Evolutionary conservation across 2,113 vertebrate genomes (phyloP).

Genomic region (Ceratotherium simum): DNA sequence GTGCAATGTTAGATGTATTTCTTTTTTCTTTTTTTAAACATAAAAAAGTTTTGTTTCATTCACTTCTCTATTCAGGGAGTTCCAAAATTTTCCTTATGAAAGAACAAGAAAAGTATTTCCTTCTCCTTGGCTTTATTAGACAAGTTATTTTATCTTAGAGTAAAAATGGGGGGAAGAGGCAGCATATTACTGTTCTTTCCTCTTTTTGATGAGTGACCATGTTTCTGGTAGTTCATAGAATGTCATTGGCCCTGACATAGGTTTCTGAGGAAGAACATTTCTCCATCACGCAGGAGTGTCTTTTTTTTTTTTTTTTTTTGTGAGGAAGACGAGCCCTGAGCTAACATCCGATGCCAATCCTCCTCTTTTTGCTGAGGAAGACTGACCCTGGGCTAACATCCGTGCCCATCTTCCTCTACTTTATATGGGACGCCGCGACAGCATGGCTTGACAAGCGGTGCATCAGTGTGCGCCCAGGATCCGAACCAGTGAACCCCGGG

Average conservation of each 20-base stretch:
- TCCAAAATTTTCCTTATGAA: neutral
- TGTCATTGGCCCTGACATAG: neutral
- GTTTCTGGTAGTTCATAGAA: neutral
- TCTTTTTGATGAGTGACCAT: neutral
- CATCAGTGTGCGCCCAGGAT: too few species aligned
- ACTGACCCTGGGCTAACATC: too few species aligned
- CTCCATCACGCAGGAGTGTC: neutral
- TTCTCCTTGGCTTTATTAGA: neutral
- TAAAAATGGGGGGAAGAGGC: neutral
- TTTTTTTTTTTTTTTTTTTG: too few species aligned
- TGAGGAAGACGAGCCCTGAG: too few species aligned
- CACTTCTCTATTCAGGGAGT: neutral
- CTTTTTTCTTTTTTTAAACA: neutral
- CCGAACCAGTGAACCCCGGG: too few species aligned
- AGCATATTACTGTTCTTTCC: neutral
- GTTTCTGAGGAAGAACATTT: constrained; percentile 19
- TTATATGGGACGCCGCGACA: too few species aligned
- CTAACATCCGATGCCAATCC: too few species aligned
- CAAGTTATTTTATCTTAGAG: constrained; percentile 8
- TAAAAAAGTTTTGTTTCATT: constrained; percentile 4
- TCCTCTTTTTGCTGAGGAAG: too few species aligned
- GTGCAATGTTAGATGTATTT: neutral
- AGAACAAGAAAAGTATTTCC: neutral
- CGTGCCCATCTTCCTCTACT: too few species aligned
- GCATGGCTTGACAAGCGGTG: too few species aligned